phyloP scores from a whole-genome alignment of 1,140 invertebrate genomes.

The Hirudo medicinalis region DNA sequence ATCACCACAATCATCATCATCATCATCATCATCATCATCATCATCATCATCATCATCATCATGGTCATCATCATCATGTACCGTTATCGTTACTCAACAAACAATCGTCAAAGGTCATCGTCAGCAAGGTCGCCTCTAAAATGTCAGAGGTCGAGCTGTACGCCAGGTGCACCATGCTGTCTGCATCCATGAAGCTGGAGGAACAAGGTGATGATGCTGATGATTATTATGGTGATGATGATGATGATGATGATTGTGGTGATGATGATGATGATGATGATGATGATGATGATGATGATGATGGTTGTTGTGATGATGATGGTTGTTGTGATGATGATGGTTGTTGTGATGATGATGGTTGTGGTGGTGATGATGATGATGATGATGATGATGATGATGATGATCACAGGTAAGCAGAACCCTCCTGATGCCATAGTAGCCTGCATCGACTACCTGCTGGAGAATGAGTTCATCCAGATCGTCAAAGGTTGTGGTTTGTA shows the following conservation, averaged over 20 bases:
- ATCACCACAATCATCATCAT: no score
- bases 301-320: not conserved
- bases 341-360: not conserved
- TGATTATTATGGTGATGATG: not conserved
- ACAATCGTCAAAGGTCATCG: slow-evolving; percentile 53
- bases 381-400: not conserved
- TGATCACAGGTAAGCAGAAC: not conserved
- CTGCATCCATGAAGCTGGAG: slow-evolving; percentile 29
- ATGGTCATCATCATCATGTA: no score
- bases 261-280: slow-evolving; percentile 7
- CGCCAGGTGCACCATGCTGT: slow-evolving; percentile 61
- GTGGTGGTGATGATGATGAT: not conserved
- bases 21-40: no score
- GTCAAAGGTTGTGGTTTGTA: not conserved
- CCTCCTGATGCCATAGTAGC: slow-evolving; percentile 24
- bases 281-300: not conserved
- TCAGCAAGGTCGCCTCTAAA: slow-evolving; percentile 65
- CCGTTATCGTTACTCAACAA: no score
- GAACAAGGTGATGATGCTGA: not conserved
- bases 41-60: no score
- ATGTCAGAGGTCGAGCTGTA: slow-evolving; percentile 62
- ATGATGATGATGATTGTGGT: not conserved
- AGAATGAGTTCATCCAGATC: slow-evolving; percentile 28
- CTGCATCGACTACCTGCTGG: slow-evolving; percentile 27
- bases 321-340: not conserved